Conservation (phyloP, 2,797 vertebrate genomes). For the Bradypodion pumilum region DNA sequence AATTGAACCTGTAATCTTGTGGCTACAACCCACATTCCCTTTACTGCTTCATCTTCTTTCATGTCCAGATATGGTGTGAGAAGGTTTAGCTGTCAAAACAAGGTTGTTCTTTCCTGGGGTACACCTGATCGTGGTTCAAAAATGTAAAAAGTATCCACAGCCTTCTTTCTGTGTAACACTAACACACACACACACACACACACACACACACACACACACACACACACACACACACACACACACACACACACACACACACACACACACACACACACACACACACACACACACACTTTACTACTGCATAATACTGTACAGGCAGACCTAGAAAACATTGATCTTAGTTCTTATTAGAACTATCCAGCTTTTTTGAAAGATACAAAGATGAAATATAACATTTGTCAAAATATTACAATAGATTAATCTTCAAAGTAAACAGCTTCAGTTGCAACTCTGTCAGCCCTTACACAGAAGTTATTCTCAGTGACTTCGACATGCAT, state of each 20-base stretch:
- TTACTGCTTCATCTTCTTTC: not conserved
- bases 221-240: no score
- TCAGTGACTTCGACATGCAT: not conserved
- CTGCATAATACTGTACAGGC: slow-evolving; percentile 3
- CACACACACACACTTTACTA: not conserved
- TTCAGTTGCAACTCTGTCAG: not conserved
- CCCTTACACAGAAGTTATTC: not conserved
- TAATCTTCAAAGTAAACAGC: slow-evolving; percentile 12
- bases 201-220: no score
- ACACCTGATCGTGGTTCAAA: no score
- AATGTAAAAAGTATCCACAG: no score
- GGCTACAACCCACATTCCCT: not conserved
- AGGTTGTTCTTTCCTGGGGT: no score
- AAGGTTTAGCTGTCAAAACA: no score
- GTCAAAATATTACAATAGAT: slow-evolving; percentile 45
- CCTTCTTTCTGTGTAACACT: no score
- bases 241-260: no score
- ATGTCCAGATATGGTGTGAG: no score
- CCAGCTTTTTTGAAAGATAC: slow-evolving; percentile 1
- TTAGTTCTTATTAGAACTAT: slow-evolving; percentile 46
- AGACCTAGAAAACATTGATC: slow-evolving; percentile 48
- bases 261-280: no score
- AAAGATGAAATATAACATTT: slow-evolving; percentile 48
- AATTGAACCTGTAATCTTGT: not conserved
- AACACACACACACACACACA: no score